Conservation (phyloP, 2,797 vertebrate genomes). For the Euthynnus affinis region DNA sequence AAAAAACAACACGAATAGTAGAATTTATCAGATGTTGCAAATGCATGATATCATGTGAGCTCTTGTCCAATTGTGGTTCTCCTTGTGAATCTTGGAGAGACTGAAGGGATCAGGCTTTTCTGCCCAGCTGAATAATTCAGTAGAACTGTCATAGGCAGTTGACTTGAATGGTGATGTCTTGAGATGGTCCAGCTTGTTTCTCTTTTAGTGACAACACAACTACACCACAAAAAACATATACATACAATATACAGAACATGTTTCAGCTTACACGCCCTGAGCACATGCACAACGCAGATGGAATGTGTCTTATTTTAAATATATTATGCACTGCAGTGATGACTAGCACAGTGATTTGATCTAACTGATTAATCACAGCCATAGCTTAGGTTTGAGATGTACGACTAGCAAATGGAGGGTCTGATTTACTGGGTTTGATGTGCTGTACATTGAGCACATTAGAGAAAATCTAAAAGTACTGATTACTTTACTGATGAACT, state of each 20-base stretch:
- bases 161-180: constrained; percentile 54
- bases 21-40: constrained; percentile 2
- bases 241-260: neutral
- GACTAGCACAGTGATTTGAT: constrained; percentile 45
- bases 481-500: constrained; percentile 66
- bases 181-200: constrained; percentile 55
- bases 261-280: neutral
- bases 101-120: constrained; percentile 52
- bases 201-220: constrained; percentile 25
- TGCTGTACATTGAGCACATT: constrained; percentile 43
- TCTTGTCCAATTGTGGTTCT: constrained; percentile 27
- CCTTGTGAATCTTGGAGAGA: constrained; percentile 43
- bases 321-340: constrained; percentile 13
- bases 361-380: constrained; percentile 38
- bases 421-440: constrained; percentile 51
- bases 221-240: constrained; percentile 21
- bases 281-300: constrained; percentile 17
- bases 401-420: constrained; percentile 29
- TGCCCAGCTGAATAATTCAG: constrained; percentile 69
- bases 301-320: constrained; percentile 28
- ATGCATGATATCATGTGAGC: neutral
- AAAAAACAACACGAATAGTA: neutral
- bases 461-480: constrained; percentile 55
- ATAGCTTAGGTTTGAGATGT: constrained; percentile 33
- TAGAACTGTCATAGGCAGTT: constrained; percentile 51